phyloP scores from a whole-genome alignment of 2,888 invertebrate genomes.

The Calephelis perditalis region DNA sequence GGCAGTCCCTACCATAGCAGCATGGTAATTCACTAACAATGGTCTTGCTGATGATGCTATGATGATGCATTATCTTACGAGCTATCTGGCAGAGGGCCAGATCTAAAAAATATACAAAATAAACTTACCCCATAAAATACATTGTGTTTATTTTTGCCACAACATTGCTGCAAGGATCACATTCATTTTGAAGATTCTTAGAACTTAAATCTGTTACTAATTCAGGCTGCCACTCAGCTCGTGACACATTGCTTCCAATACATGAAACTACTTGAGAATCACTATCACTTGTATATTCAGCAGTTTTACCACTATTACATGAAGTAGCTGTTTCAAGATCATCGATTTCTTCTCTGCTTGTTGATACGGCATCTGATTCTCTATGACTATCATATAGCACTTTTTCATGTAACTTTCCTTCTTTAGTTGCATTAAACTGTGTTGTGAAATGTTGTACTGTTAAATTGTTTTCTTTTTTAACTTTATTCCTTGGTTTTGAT shows the following conservation, averaged over 20 bases:
- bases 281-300: slow-evolving; percentile 9
- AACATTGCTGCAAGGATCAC: slow-evolving; percentile 44
- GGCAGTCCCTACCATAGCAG: too few relatives aligned
- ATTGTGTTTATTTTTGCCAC: slow-evolving; percentile 54
- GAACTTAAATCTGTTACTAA: slow-evolving; percentile 30
- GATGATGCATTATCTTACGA: too few relatives aligned
- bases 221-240: slow-evolving; percentile 37
- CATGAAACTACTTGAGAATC: slow-evolving; percentile 22
- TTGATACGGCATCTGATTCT: slow-evolving; percentile 22
- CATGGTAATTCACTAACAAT: too few relatives aligned
- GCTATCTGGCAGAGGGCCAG: too few relatives aligned
- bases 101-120: background rate
- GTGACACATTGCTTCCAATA: slow-evolving; percentile 20
- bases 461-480: slow-evolving; percentile 28
- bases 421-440: slow-evolving; percentile 32
- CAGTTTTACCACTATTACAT: slow-evolving; percentile 41
- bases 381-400: slow-evolving; percentile 11
- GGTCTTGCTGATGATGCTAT: too few relatives aligned
- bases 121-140: slow-evolving; percentile 63
- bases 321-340: slow-evolving; percentile 35
- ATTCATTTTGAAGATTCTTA: slow-evolving; percentile 30
- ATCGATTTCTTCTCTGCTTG: slow-evolving; percentile 25
- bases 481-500: slow-evolving; percentile 15
- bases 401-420: slow-evolving; percentile 7
- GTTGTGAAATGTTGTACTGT: slow-evolving; percentile 45